These are phyloP conservation scores for Paramuricea clavata DNA, from an alignment of 92 coral and sea anemone genomes.

Conservation along the genomic window DNA sequence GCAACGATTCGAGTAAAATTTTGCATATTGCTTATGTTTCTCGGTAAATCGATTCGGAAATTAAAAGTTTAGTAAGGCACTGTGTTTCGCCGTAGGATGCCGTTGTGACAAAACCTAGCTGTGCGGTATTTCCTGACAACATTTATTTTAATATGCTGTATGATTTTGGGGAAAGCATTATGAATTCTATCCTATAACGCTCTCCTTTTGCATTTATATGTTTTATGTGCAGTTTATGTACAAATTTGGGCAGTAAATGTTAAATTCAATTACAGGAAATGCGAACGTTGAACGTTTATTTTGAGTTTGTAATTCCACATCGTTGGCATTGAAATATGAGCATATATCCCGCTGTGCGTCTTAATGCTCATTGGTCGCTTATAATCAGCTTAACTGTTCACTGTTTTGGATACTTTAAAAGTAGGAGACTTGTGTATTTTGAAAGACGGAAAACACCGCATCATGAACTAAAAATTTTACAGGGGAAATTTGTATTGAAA, in stretches of 20 bases:
- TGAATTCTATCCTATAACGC: neutral
- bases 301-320: neutral
- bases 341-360: constrained; percentile 12
- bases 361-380: neutral
- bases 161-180: neutral
- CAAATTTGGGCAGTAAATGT: neutral
- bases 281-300: neutral
- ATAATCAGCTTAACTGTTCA: neutral
- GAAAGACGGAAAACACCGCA: neutral
- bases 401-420: constrained; percentile 5
- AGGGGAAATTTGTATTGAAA: neutral
- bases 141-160: neutral
- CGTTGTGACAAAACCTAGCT: constrained; percentile 1
- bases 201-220: neutral
- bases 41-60: constrained; percentile 6
- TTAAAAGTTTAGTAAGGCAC: neutral
- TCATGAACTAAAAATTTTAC: neutral
- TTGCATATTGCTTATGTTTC: neutral
- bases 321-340: neutral
- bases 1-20: neutral
- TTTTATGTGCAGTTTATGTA: neutral
- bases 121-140: neutral
- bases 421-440: neutral
- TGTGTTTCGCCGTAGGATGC: neutral
- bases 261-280: neutral